Evolutionary conservation across 2,113 vertebrate genomes (phyloP).

Genomic region (Psittacus erithacus): DNA sequence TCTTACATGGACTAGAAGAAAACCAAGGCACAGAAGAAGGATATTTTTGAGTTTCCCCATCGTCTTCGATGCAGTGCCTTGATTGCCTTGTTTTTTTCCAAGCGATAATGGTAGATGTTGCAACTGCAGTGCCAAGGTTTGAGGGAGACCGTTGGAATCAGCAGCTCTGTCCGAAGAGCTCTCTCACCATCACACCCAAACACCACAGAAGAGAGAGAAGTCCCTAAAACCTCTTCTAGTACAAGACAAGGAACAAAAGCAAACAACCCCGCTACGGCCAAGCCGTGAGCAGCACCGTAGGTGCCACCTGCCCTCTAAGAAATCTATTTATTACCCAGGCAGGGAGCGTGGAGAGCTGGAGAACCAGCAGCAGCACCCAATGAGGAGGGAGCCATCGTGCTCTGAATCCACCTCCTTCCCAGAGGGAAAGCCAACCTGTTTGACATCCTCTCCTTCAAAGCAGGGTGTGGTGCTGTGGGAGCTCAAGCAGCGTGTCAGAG

Average conservation of each 20-base stretch:
- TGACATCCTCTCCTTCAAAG: not conserved
- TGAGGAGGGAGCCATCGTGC: not conserved
- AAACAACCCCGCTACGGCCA: fast-evolving
- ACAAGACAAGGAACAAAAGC: not conserved
- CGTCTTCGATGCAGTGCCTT: not conserved
- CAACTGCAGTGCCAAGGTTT: not conserved
- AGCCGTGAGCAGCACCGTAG: not conserved
- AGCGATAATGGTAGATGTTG: not conserved
- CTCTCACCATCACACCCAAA: not conserved
- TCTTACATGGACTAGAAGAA: constrained; percentile 30
- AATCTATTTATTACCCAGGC: not conserved
- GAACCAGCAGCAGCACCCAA: not conserved
- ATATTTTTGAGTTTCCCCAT: constrained; percentile 40
- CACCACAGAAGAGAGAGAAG: not conserved
- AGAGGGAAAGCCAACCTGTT: constrained; percentile 27
- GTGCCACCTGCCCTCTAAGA: not conserved
- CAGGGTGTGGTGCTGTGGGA: not conserved
- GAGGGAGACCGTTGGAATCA: not conserved
- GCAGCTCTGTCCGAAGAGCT: not conserved
- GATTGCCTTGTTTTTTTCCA: not conserved
- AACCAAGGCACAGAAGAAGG: constrained; percentile 35
- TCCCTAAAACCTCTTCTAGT: not conserved
- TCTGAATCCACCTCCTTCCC: not conserved
- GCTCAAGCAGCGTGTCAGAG: not conserved
- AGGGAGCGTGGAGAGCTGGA: not conserved